Conservation (phyloP, 2,888 invertebrate genomes). For the Eristalis arbustorum region DNA sequence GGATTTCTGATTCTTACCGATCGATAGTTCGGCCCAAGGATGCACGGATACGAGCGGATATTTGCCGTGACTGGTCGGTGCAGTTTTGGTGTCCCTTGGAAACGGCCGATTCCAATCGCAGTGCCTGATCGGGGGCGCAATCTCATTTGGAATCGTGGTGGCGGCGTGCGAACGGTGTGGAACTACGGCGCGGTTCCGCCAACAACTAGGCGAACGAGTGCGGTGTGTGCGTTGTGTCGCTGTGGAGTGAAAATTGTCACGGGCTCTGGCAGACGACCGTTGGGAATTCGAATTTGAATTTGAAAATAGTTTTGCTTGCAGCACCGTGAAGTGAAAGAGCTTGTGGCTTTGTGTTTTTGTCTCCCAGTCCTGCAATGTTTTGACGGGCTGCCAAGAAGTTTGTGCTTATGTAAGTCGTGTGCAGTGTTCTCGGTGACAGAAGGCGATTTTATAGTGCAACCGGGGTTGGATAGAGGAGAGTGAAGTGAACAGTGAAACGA, state of each 20-base stretch:
- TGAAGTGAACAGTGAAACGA: neutral
- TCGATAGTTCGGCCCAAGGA: conserved; percentile 46
- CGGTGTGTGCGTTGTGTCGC: neutral
- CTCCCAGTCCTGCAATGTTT: neutral
- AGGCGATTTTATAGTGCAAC: neutral
- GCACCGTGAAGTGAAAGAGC: neutral
- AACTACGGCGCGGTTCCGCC: neutral
- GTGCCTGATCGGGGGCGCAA: neutral
- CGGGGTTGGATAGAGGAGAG: neutral
- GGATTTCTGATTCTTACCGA: conserved; percentile 55
- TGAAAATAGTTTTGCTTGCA: conserved; percentile 21
- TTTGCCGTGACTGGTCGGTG: neutral
- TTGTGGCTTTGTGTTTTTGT: no score
- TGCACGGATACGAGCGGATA: conserved; percentile 36
- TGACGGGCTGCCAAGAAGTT: neutral
- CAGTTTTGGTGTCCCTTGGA: neutral
- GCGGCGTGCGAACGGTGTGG: neutral
- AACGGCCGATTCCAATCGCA: neutral
- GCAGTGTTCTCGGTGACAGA: neutral
- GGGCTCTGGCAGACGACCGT: conserved; percentile 41
- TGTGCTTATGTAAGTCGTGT: neutral
- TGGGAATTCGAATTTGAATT: conserved; percentile 66
- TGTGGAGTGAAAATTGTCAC: neutral
- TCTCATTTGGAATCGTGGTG: neutral
- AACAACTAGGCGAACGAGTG: neutral